phyloP scores from a whole-genome alignment of 37 sponge, comb jelly and placozoan species.

The Crambe crambe region DNA sequence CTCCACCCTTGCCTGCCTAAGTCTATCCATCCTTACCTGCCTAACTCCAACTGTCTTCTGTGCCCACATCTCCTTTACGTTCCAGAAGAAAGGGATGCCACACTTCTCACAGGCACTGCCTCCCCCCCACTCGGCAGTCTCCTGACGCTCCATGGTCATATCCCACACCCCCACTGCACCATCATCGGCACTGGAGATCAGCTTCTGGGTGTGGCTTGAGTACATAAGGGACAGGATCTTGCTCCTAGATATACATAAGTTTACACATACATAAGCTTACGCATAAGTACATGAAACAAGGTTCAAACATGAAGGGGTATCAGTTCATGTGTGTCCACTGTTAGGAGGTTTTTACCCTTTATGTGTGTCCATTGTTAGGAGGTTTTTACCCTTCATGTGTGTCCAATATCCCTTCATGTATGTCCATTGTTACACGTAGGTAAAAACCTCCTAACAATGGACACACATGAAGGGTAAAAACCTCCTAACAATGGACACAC shows the following conservation, averaged over 20 bases:
- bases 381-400: no score
- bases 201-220: constrained; percentile 47
- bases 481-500: no score
- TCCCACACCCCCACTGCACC: constrained; percentile 86
- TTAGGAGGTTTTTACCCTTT: no score
- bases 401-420: no score
- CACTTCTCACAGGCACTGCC: constrained; percentile 90
- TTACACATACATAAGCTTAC: neutral
- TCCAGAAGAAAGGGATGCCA: constrained; percentile 96
- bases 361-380: no score
- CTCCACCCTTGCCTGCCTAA: neutral
- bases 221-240: constrained; percentile 70
- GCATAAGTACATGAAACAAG: neutral
- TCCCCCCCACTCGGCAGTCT: constrained; percentile 91
- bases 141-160: constrained; percentile 73
- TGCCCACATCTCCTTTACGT: constrained; percentile 92
- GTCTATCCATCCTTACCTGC: constrained; percentile 77
- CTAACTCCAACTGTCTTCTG: constrained; percentile 82
- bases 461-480: no score
- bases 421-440: no score
- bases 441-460: no score
- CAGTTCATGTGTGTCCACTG: neutral
- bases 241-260: constrained; percentile 36
- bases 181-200: constrained; percentile 83
- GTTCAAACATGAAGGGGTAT: neutral